Evolutionary conservation across 1,140 invertebrate genomes (phyloP).

Genomic region (Hesperophylax magnus): DNA sequence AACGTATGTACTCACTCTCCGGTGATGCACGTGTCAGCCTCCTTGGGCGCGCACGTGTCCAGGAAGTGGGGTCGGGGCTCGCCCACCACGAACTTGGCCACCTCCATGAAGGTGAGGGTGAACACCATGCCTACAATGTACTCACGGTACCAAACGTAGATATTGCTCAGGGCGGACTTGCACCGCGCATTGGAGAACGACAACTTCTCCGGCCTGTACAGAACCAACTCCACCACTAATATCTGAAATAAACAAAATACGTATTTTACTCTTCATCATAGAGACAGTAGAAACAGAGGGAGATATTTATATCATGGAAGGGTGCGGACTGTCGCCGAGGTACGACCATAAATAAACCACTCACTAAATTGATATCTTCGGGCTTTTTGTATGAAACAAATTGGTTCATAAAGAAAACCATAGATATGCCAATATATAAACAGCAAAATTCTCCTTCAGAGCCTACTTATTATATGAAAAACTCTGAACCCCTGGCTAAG

Average conservation of each 20-base stretch:
- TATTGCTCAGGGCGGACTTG: constrained; percentile 59
- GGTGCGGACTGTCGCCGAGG: no score
- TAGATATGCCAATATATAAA: no score
- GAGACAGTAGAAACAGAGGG: no score
- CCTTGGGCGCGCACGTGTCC: constrained; percentile 77
- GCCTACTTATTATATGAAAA: no score
- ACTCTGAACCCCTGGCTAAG: no score
- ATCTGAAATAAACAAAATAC: constrained; percentile 37
- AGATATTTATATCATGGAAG: no score
- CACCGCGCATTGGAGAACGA: constrained; percentile 38
- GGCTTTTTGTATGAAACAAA: no score
- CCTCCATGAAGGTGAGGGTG: constrained; percentile 72
- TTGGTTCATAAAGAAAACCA: no score
- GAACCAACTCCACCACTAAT: constrained; percentile 40
- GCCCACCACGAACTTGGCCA: constrained; percentile 77
- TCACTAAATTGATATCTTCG: no score
- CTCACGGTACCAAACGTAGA: constrained; percentile 71
- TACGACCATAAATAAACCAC: no score
- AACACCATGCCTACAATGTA: constrained; percentile 72
- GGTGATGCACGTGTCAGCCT: constrained; percentile 70
- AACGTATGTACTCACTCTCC: constrained; percentile 47
- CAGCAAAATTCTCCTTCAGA: no score
- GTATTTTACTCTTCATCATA: no score
- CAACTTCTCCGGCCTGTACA: constrained; percentile 43
- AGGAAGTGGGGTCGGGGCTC: constrained; percentile 83